phyloP scores from a whole-genome alignment of 2,113 vertebrate genomes.

The Chloropsis hardwickii region DNA sequence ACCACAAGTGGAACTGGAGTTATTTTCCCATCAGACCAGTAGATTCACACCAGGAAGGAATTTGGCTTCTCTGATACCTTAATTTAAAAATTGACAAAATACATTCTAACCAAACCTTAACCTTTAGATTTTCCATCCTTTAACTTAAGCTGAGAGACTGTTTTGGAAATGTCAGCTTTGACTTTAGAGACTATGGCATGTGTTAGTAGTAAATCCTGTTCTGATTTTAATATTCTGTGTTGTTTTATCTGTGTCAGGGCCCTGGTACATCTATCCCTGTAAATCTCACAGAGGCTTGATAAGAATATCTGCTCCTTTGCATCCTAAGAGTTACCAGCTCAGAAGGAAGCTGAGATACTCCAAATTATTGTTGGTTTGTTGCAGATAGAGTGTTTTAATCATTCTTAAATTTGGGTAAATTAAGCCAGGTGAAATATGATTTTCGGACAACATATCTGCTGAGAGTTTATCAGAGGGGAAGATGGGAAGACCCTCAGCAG shows the following conservation, averaged over 20 bases:
- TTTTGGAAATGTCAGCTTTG: constrained; percentile 26
- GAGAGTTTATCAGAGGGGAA: background rate
- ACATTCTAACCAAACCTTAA: background rate
- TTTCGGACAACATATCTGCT: background rate
- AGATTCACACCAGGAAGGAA: background rate
- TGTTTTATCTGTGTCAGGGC: constrained; percentile 8
- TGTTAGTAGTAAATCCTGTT: constrained; percentile 13
- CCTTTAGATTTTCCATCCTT: background rate
- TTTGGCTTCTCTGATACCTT: background rate
- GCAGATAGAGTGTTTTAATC: background rate
- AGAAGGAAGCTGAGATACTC: background rate
- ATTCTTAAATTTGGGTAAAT: background rate
- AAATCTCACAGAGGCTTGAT: background rate
- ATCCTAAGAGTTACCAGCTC: background rate
- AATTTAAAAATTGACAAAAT: background rate
- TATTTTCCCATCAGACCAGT: background rate
- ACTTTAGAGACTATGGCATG: background rate
- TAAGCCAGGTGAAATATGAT: background rate
- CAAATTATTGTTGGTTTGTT: background rate
- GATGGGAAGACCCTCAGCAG: background rate
- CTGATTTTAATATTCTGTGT: background rate
- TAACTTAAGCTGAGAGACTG: background rate
- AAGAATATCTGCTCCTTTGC: constrained; percentile 1
- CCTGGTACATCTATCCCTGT: background rate
- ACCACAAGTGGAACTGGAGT: background rate